These are phyloP conservation scores for Apus apus DNA, from an alignment of 2,113 vertebrate genomes.

Conservation along the genomic window DNA sequence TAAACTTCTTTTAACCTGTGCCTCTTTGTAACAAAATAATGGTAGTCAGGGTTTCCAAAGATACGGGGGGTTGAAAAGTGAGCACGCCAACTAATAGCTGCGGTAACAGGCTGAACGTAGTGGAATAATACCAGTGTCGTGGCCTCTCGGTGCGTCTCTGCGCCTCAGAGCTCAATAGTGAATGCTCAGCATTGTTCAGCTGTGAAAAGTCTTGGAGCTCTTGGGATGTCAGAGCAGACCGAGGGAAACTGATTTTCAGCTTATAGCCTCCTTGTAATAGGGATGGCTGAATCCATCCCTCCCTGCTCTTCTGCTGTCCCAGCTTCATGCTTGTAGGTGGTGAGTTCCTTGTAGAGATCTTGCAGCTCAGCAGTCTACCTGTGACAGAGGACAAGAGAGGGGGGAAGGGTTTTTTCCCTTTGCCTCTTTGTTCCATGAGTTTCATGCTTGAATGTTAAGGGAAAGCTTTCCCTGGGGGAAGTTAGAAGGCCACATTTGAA, in stretches of 20 bases:
- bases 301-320: neutral
- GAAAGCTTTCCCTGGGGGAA: neutral
- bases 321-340: neutral
- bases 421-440: neutral
- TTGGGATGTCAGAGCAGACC: slow-evolving; percentile 7
- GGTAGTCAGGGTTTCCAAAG: slow-evolving; percentile 48
- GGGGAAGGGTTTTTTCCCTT: neutral
- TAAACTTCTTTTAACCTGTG: slow-evolving; percentile 26
- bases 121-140: neutral
- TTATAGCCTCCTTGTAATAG: neutral
- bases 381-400: neutral
- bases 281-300: neutral
- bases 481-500: neutral
- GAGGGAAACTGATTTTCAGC: slow-evolving; percentile 33
- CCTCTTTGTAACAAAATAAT: slow-evolving; percentile 39
- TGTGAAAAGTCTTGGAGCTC: neutral
- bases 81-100: slow-evolving; percentile 43
- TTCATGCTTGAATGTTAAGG: neutral
- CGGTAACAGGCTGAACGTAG: neutral
- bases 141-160: neutral
- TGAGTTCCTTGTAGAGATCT: neutral
- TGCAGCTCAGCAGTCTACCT: neutral
- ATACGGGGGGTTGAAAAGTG: slow-evolving; percentile 51
- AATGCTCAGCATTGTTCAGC: slow-evolving; percentile 37
- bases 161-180: neutral